Conservation (phyloP, 2,113 vertebrate species). For the Gavialis gangeticus region DNA sequence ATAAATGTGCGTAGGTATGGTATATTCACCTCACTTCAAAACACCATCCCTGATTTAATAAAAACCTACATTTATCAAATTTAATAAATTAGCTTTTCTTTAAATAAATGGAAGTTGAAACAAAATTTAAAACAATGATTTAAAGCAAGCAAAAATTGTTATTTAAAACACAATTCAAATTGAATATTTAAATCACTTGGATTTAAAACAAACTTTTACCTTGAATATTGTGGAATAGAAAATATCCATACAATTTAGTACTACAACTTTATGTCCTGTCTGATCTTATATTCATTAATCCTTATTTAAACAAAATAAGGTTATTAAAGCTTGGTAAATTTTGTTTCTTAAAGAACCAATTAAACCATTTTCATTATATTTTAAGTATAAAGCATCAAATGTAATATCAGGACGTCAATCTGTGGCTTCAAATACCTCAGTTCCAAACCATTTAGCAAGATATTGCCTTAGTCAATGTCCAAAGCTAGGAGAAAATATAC, state of each 20-base stretch:
- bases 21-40: too few species aligned
- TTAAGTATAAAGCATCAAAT: not conserved
- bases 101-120: too few species aligned
- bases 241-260: not conserved
- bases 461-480: not conserved
- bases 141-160: too few species aligned
- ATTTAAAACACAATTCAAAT: too few species aligned
- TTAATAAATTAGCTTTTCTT: too few species aligned
- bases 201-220: not conserved
- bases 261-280: not conserved
- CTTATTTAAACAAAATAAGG: not conserved
- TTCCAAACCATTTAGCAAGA: conserved; percentile 28
- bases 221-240: not conserved
- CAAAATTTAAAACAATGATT: too few species aligned
- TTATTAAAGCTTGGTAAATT: not conserved
- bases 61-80: too few species aligned
- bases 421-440: not conserved
- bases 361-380: not conserved
- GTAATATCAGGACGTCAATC: not conserved
- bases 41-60: too few species aligned
- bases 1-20: too few species aligned
- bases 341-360: not conserved
- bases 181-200: too few species aligned
- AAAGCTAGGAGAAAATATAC: conserved; percentile 54
- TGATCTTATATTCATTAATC: not conserved